phyloP scores from a whole-genome alignment of 1,140 invertebrate genomes.

The Lordiphosa clarofinis region DNA sequence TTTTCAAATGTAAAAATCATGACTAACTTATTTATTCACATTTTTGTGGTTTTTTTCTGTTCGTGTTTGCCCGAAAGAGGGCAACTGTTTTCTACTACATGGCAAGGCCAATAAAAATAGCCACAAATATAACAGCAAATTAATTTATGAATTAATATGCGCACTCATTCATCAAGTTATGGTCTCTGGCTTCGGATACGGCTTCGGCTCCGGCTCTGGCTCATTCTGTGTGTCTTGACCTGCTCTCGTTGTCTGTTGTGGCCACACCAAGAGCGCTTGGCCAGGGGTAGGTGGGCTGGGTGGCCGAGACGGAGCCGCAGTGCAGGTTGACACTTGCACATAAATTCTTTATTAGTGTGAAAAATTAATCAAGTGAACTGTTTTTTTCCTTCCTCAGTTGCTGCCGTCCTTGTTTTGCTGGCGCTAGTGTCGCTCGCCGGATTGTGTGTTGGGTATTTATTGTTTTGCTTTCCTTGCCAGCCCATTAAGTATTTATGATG shows the following conservation, averaged over 20 bases:
- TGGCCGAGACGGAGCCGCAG: conserved; percentile 33
- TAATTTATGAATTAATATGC: conserved; percentile 76
- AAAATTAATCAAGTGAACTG: conserved; percentile 74
- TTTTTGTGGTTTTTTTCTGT: background rate
- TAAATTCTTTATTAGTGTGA: conserved; percentile 77
- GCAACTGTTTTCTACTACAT: conserved; percentile 45
- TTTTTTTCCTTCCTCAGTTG: conserved; percentile 10
- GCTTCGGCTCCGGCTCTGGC: background rate
- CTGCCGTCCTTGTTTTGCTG: conserved; percentile 5
- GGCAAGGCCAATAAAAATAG: conserved; percentile 42
- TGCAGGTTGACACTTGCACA: conserved; percentile 71
- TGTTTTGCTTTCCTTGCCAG: conserved; percentile 50
- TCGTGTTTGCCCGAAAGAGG: conserved; percentile 20
- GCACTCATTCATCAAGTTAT: conserved; percentile 75
- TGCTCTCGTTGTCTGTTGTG: conserved; percentile 39
- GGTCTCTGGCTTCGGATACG: conserved; percentile 6
- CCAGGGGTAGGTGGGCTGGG: background rate
- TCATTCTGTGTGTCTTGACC: conserved; percentile 49
- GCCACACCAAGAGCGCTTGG: background rate
- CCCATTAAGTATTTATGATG: conserved; percentile 72
- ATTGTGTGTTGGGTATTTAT: conserved; percentile 12
- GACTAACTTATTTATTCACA: background rate
- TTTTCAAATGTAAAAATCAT: too few relatives aligned
- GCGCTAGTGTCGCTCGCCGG: conserved; percentile 12
- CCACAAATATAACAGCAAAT: conserved; percentile 57